phyloP scores from a whole-genome alignment of 2,888 invertebrate species.

The Therioaphis trifolii region DNA sequence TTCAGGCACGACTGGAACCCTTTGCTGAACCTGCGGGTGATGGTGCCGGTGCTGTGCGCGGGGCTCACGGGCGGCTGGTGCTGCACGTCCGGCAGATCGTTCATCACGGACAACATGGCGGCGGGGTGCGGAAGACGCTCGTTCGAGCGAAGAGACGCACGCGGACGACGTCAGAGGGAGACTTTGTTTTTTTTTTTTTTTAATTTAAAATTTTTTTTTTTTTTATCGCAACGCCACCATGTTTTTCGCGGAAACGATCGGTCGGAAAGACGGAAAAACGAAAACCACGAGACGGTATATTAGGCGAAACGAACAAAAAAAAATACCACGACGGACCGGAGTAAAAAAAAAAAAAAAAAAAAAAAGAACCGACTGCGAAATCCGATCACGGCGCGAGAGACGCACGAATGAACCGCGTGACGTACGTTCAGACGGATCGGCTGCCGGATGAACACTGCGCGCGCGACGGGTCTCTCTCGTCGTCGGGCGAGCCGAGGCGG shows the following conservation, averaged over 20 bases:
- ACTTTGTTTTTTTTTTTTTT: no score
- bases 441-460: constrained; percentile 42
- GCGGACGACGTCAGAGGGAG: no score
- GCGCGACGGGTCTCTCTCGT: constrained; percentile 7
- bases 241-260: no score
- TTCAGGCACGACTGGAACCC: constrained; percentile 79
- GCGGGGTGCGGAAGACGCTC: no score
- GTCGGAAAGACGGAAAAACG: no score
- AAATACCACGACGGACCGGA: not conserved
- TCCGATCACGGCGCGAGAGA: constrained; percentile 33
- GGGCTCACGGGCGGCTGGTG: constrained; percentile 65
- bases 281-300: no score
- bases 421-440: not conserved
- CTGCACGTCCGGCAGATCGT: constrained; percentile 58
- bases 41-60: constrained; percentile 66
- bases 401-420: constrained; percentile 3
- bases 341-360: constrained; percentile 1
- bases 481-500: constrained; percentile 27
- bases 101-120: constrained; percentile 46
- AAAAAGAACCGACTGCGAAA: not conserved
- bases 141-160: no score
- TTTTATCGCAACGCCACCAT: not conserved
- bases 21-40: constrained; percentile 72
- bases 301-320: not conserved
- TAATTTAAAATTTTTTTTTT: not conserved